These are phyloP conservation scores for Luidia sarsii DNA, from an alignment of 53 echinoderm and acorn worm species.

Conservation along the genomic window DNA sequence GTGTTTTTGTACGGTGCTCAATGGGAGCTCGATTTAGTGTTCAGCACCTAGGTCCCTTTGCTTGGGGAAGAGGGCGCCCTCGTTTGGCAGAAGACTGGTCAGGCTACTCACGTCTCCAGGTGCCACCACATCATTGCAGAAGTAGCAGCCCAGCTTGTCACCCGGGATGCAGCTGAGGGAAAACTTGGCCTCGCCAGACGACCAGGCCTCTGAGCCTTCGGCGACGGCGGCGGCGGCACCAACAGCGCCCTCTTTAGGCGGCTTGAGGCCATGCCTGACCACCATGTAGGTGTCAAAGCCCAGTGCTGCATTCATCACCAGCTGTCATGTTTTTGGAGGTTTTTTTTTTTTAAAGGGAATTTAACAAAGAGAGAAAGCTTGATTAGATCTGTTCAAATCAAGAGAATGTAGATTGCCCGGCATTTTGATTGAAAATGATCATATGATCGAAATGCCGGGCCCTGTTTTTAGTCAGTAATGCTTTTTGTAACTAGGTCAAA, in stretches of 20 bases:
- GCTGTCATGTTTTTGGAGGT: too few species aligned
- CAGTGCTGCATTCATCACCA: slow-evolving; percentile 93
- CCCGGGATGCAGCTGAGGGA: slow-evolving; percentile 74
- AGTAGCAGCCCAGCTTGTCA: slow-evolving; percentile 87
- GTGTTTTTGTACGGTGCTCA: too few species aligned
- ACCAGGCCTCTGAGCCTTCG: slow-evolving; percentile 1
- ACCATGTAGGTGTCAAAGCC: slow-evolving; percentile 99
- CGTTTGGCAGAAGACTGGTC: not conserved
- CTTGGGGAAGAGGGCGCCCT: not conserved
- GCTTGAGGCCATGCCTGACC: slow-evolving; percentile 91
- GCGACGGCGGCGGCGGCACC: not conserved
- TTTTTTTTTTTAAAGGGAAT: not conserved
- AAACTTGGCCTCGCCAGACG: not conserved
- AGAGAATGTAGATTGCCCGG: too few species aligned
- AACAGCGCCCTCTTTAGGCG: slow-evolving; percentile 27
- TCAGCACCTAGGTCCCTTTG: too few species aligned
- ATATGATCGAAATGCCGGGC: too few species aligned
- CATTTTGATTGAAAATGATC: too few species aligned
- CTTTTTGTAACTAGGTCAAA: too few species aligned
- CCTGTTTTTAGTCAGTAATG: too few species aligned
- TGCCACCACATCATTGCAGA: slow-evolving; percentile 99
- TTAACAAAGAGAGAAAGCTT: too few species aligned
- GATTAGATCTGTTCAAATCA: too few species aligned
- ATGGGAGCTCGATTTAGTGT: too few species aligned
- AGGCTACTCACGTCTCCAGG: slow-evolving; percentile 90